Percentiles rank a stretch among this genome's conserved stretches.
These are phyloP conservation scores for Scomberomorus guttatus DNA, from an alignment of 2,797 vertebrate genomes.

Conservation along the genomic window DNA sequence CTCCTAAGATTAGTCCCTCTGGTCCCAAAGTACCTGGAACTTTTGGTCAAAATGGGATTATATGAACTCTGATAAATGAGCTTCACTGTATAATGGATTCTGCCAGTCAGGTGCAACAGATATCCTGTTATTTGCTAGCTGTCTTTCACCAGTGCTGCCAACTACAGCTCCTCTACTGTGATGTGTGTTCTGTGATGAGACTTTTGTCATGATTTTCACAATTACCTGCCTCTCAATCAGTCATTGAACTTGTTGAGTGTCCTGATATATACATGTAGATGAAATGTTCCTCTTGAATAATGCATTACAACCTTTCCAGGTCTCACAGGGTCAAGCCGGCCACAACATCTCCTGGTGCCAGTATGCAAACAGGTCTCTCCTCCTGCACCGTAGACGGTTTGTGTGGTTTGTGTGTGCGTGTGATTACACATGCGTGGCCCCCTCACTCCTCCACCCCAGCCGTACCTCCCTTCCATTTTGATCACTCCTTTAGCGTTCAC, in stretches of 20 bases:
- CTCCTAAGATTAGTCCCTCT: too few relatives aligned
- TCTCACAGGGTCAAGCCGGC: constrained; percentile 62
- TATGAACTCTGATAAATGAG: constrained; percentile 11
- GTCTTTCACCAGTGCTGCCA: background rate
- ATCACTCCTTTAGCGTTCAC: constrained; percentile 54
- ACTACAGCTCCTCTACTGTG: background rate
- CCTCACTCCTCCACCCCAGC: constrained; percentile 10
- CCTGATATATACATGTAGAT: constrained; percentile 7
- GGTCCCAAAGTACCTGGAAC: too few relatives aligned
- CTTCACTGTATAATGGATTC: background rate
- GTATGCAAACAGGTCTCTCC: constrained; percentile 63
- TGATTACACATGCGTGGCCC: constrained; percentile 49
- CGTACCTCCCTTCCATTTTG: constrained; percentile 43
- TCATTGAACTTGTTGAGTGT: background rate
- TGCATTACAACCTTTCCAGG: constrained; percentile 73
- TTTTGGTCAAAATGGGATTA: too few relatives aligned
- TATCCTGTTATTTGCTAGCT: background rate
- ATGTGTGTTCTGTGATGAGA: constrained; percentile 5
- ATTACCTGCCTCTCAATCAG: background rate
- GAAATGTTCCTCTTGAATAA: constrained; percentile 59
- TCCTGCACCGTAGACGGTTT: constrained; percentile 74
- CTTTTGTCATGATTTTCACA: constrained; percentile 13
- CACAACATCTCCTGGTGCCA: constrained; percentile 59
- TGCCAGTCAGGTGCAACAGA: constrained; percentile 1
- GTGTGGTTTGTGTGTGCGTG: constrained; percentile 41